Evolutionary conservation across 2,797 vertebrate genomes (phyloP).

Genomic region (Xerus rutilus): DNA sequence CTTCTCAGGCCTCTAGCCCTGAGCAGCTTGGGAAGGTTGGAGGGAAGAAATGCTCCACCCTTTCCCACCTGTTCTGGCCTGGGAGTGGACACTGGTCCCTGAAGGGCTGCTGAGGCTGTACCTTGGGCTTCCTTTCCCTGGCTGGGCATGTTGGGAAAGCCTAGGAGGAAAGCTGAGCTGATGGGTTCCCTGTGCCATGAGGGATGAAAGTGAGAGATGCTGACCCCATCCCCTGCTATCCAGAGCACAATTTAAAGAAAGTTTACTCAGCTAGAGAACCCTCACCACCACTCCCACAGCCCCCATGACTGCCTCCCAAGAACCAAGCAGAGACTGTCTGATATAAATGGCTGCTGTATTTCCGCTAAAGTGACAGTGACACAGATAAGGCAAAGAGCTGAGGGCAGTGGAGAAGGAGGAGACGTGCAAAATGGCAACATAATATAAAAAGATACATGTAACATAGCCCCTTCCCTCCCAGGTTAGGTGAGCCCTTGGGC

Average conservation of each 20-base stretch:
- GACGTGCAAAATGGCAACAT: slow-evolving; percentile 59
- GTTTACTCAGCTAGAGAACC: background rate
- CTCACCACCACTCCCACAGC: background rate
- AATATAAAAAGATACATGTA: background rate
- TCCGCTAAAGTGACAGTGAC: slow-evolving; percentile 75
- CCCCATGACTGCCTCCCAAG: background rate
- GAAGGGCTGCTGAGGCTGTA: background rate
- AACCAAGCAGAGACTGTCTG: slow-evolving; percentile 53
- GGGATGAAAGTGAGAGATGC: background rate
- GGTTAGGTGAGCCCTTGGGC: slow-evolving; percentile 11
- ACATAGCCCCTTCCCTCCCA: background rate
- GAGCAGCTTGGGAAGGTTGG: background rate
- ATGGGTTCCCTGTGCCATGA: background rate
- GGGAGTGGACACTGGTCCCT: background rate
- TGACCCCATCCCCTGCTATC: background rate
- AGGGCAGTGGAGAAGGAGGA: background rate
- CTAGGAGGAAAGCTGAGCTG: background rate
- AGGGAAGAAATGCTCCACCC: background rate
- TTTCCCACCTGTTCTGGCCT: background rate
- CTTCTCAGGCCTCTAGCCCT: background rate
- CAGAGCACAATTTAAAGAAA: background rate
- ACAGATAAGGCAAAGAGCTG: slow-evolving; percentile 70
- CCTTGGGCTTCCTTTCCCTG: background rate
- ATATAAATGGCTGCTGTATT: slow-evolving; percentile 71
- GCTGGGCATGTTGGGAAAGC: background rate